Evolutionary conservation across 1,140 invertebrate genomes (phyloP).

Genomic region (Hestina assimilis): DNA sequence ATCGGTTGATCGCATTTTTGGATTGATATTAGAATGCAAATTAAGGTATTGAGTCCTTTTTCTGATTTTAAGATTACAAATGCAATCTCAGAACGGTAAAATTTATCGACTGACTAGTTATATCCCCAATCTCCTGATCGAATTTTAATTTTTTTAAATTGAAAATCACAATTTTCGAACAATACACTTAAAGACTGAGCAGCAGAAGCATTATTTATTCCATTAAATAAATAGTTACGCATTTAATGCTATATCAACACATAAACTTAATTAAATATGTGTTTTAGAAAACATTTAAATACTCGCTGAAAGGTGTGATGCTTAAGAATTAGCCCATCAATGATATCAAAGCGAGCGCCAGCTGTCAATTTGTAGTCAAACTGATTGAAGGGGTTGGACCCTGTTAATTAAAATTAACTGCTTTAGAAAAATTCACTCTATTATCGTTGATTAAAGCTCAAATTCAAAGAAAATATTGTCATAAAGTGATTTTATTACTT

Average conservation of each 20-base stretch:
- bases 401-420: slow-evolving; percentile 40
- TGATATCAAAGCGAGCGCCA: slow-evolving; percentile 63
- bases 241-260: background rate
- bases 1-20: too few relatives aligned
- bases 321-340: slow-evolving; percentile 62
- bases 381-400: slow-evolving; percentile 47
- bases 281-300: slow-evolving; percentile 11
- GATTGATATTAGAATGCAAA: too few relatives aligned
- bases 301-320: slow-evolving; percentile 24
- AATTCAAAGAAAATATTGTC: slow-evolving; percentile 24
- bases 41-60: too few relatives aligned
- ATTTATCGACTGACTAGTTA: too few relatives aligned
- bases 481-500: slow-evolving; percentile 43
- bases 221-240: background rate
- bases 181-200: too few relatives aligned
- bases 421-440: slow-evolving; percentile 29
- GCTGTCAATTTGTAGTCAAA: slow-evolving; percentile 56
- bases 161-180: too few relatives aligned
- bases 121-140: too few relatives aligned
- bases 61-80: too few relatives aligned
- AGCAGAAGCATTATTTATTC: too few relatives aligned
- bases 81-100: too few relatives aligned
- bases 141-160: too few relatives aligned
- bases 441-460: slow-evolving; percentile 11
- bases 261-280: background rate